These are phyloP conservation scores for Canis aureus DNA, from an alignment of 2,113 vertebrate species.

Conservation along the genomic window DNA sequence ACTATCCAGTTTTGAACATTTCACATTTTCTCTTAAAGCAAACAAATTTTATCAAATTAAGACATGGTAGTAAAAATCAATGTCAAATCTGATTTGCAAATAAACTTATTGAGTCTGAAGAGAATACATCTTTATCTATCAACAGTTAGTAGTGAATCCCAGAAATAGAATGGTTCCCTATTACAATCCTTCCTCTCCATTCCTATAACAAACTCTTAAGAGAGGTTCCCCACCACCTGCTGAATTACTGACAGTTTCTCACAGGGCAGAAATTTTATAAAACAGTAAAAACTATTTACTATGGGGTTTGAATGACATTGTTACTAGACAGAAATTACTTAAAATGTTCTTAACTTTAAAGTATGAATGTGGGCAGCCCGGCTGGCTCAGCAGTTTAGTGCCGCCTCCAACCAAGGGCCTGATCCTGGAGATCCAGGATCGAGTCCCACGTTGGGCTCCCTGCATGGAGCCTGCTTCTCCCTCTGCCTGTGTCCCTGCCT, in stretches of 20 bases:
- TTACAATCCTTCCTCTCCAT: neutral
- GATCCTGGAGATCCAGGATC: too few relatives aligned
- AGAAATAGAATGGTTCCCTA: neutral
- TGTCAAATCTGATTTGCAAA: neutral
- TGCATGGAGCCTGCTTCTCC: too few relatives aligned
- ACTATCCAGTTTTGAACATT: neutral
- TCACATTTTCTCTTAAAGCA: neutral
- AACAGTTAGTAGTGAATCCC: neutral
- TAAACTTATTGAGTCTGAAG: neutral
- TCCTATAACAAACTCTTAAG: neutral
- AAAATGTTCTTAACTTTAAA: slow-evolving; percentile 20
- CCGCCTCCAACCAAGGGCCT: too few relatives aligned
- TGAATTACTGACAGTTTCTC: neutral
- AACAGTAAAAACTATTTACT: neutral
- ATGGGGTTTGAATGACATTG: neutral
- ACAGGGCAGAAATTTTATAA: neutral
- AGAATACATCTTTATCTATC: neutral
- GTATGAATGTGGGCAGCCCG: neutral
- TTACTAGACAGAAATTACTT: neutral
- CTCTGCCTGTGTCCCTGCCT: too few relatives aligned
- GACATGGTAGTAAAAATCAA: neutral
- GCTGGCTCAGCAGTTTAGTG: too few relatives aligned
- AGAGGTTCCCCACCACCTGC: neutral
- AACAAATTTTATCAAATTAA: neutral
- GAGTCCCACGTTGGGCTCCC: too few relatives aligned